Base-by-base conservation (phyloP, 1,140 invertebrate genomes). In the Drosophila arizonae region DNA sequence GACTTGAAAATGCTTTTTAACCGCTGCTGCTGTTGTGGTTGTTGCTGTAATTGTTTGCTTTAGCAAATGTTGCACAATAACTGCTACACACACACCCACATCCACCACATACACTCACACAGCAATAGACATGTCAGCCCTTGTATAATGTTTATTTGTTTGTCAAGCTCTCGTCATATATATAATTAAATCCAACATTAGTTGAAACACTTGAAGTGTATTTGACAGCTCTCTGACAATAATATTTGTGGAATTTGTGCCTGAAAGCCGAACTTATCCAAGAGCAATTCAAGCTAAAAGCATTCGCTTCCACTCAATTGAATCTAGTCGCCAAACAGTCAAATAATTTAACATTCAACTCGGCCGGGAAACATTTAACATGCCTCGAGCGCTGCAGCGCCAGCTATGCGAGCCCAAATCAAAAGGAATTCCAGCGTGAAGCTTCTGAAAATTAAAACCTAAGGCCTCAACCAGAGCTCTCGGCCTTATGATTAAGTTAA, bases 181-280 rank as follows among this genome's bases (percentile, higher is more conserved):
- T 86, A 79, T 87, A 87, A 87, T 86, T 79, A 87, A 87, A 87
- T 86, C 69, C 30, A 57, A 66, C 61, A 72, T 78, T 67, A 76
- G 76, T 72, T 76, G 63, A 63, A 73, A 65, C 76, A 48, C 79
- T 79, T 81, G 21, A 78, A 69, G 72, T 70, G 56, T 73, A 65
- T 79, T 79, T 77, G 69, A 69, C 74, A 75, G 75, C 60, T n/a
- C 48, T 57, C 56, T 36, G n/a, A 17, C 52, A 63, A 74, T 67
- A 86, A 72, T 87, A 87, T 76, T 86, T 78, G 77, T 76, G 75
- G 24, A 75, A 67, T 39, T 39, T 39, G 10, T 71, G 39, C 73
- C 61, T 56, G 15, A 51, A 15, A 71, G 63, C 61, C 43, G 9
- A 52, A 75, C 48, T 43, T 58, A 30, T 8, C 52, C 63, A 21